These are phyloP conservation scores for Spea hammondii DNA, from an alignment of 2,797 vertebrate species.

Conservation along the genomic window DNA sequence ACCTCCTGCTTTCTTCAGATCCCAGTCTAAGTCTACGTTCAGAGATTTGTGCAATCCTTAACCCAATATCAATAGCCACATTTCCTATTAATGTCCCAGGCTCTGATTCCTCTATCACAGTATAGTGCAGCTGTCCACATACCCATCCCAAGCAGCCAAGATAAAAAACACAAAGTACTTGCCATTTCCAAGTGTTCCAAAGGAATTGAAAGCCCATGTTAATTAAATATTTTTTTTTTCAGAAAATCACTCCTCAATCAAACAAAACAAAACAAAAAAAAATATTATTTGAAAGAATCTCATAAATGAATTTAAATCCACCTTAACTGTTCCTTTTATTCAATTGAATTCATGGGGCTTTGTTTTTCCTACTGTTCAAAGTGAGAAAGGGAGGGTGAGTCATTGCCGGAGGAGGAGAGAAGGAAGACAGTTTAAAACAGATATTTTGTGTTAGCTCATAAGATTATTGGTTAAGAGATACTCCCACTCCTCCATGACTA, in stretches of 20 bases:
- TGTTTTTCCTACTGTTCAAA: slow-evolving; percentile 37
- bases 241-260: slow-evolving; percentile 48
- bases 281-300: slow-evolving; percentile 38
- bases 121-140: slow-evolving; percentile 84
- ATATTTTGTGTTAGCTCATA: slow-evolving; percentile 45
- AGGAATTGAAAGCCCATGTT: slow-evolving; percentile 64
- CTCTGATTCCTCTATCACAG: slow-evolving; percentile 85
- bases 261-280: slow-evolving; percentile 19
- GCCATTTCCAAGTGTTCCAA: slow-evolving; percentile 80
- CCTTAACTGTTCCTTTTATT: slow-evolving; percentile 32
- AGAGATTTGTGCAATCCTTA: slow-evolving; percentile 74
- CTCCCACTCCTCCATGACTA: slow-evolving; percentile 52
- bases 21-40: slow-evolving; percentile 79
- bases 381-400: slow-evolving; percentile 44
- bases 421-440: slow-evolving; percentile 48
- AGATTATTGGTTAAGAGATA: slow-evolving; percentile 48
- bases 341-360: slow-evolving; percentile 36
- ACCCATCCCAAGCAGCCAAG: slow-evolving; percentile 76
- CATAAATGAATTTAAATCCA: slow-evolving; percentile 41
- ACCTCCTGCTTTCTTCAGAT: slow-evolving; percentile 76
- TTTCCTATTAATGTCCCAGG: slow-evolving; percentile 89
- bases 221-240: slow-evolving; percentile 37
- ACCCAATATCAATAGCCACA: slow-evolving; percentile 83
- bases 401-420: slow-evolving; percentile 42
- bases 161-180: slow-evolving; percentile 82